Percentiles rank a stretch among this genome's conserved stretches.
phyloP scores from a whole-genome alignment of 2,797 vertebrate species.

The Lophius americanus region DNA sequence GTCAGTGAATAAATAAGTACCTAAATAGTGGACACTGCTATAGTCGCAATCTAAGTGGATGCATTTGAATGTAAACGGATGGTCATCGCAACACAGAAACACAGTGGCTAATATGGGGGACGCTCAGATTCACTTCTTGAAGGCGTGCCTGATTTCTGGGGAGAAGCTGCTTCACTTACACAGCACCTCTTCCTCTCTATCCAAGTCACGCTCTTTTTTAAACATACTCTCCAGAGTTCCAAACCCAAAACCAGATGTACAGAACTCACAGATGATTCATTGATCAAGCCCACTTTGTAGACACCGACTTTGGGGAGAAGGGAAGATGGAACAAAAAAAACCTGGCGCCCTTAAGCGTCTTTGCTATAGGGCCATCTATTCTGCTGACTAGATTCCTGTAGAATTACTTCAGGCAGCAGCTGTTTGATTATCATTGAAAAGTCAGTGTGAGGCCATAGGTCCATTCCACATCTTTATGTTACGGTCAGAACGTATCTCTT shows the following conservation, averaged over 20 bases:
- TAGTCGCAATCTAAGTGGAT: constrained; percentile 33
- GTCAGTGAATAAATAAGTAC: constrained; percentile 21
- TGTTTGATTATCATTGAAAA: constrained; percentile 73
- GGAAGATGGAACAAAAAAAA: constrained; percentile 29
- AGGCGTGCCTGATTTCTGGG: constrained; percentile 49
- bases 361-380: constrained; percentile 75
- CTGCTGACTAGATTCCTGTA: constrained; percentile 72
- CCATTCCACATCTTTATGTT: constrained; percentile 66
- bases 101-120: neutral
- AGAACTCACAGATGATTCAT: constrained; percentile 87
- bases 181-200: constrained; percentile 73
- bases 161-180: constrained; percentile 65
- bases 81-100: constrained; percentile 46
- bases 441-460: constrained; percentile 53
- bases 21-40: constrained; percentile 20
- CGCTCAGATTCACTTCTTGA: constrained; percentile 32
- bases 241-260: constrained; percentile 91
- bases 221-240: constrained; percentile 83
- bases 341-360: constrained; percentile 68
- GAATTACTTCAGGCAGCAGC: constrained; percentile 75
- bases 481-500: constrained; percentile 60
- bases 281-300: constrained; percentile 84
- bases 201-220: constrained; percentile 73
- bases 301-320: constrained; percentile 80
- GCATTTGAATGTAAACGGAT: constrained; percentile 14